phyloP scores from a whole-genome alignment of 2,797 vertebrate genomes.

The Amniataba percoides region DNA sequence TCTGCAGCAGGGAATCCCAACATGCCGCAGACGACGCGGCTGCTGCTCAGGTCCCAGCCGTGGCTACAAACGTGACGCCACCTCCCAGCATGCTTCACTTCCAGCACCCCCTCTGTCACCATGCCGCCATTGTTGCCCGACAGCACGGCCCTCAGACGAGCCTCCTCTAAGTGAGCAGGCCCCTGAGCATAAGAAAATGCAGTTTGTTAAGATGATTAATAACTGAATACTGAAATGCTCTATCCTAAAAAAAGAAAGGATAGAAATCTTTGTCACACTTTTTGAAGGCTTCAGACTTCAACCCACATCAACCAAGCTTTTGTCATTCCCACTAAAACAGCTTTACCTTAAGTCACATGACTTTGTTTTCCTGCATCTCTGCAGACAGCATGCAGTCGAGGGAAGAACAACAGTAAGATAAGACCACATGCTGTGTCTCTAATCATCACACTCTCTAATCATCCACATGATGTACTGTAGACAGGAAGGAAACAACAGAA shows the following conservation, averaged over 20 bases:
- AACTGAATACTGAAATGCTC: neutral
- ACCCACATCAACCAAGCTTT: neutral
- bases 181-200: constrained; percentile 63
- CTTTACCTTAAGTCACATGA: constrained; percentile 22
- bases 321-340: constrained; percentile 12
- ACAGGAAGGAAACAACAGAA: constrained; percentile 70
- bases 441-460: constrained; percentile 73
- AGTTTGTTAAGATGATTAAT: neutral
- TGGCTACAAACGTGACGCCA: constrained; percentile 94
- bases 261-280: constrained; percentile 1
- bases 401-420: constrained; percentile 34
- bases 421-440: constrained; percentile 33
- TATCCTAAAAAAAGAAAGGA: neutral
- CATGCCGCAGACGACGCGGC: constrained; percentile 93
- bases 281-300: neutral
- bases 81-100: constrained; percentile 92
- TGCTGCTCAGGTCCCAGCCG: constrained; percentile 91
- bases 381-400: constrained; percentile 30
- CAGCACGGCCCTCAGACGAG: constrained; percentile 90
- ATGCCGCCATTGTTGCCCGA: constrained; percentile 84
- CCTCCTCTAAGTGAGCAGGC: constrained; percentile 86
- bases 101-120: constrained; percentile 92
- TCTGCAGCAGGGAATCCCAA: constrained; percentile 92
- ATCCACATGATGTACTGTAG: constrained; percentile 32
- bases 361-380: constrained; percentile 45